These are phyloP conservation scores for Pachydiplax longipennis DNA, from an alignment of 2,888 invertebrate species.

Conservation along the genomic window DNA sequence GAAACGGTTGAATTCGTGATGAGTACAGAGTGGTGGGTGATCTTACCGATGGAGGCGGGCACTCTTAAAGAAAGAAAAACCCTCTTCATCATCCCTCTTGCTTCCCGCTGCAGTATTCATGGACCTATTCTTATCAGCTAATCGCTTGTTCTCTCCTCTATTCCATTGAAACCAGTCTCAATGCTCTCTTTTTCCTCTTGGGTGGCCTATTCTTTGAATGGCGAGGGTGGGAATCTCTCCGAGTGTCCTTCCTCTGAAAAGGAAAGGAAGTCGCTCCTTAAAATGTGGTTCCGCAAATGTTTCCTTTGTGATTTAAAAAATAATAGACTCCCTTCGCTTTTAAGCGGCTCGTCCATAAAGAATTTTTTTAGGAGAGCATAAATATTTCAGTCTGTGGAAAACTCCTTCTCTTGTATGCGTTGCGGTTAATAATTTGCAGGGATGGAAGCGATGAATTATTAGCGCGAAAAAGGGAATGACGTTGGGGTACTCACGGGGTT, in stretches of 20 bases:
- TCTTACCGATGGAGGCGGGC: no score
- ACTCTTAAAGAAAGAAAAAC: no score
- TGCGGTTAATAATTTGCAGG: not conserved
- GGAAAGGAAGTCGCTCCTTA: not conserved
- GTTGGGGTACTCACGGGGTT: not conserved
- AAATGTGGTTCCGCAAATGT: constrained; percentile 13
- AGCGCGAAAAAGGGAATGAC: not conserved
- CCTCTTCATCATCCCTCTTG: not conserved
- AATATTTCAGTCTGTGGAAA: not conserved
- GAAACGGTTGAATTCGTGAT: no score
- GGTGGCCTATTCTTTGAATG: constrained; percentile 13
- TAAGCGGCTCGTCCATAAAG: not conserved
- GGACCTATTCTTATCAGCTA: not conserved
- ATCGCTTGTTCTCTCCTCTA: not conserved
- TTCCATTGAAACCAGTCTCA: not conserved
- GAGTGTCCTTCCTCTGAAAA: not conserved
- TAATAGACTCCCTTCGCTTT: not conserved
- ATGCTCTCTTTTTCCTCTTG: not conserved
- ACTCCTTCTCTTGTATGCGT: not conserved
- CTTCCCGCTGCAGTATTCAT: not conserved
- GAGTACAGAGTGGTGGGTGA: no score
- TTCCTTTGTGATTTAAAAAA: constrained; percentile 24
- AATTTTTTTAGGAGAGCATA: not conserved
- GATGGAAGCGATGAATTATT: not conserved
- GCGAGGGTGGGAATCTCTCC: not conserved